Evolutionary conservation across 2,113 vertebrate genomes (phyloP), one percentile per base, ranked within the genome.

Genomic region (Paratilapia polleni): DNA sequence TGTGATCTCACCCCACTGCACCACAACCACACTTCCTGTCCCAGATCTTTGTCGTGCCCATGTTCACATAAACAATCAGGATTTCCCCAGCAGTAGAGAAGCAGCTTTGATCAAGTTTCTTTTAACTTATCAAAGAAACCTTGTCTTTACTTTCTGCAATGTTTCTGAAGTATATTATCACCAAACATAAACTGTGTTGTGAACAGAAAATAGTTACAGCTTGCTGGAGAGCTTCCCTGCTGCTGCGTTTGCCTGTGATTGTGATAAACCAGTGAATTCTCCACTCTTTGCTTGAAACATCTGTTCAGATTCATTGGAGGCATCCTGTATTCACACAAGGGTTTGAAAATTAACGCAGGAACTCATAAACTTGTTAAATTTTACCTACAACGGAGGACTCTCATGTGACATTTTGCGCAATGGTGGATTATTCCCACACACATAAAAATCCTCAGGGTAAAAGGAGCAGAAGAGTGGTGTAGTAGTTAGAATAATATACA

Each of bases 311-410:
- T 41, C n/a, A 34, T 60, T 59, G 49, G 5, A 6, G 22, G 22
- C 73, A 15, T 13, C 14, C 43, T 47, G 12, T 47, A 47, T 15
- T 12, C 43, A 38, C 22, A 61, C 20, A 19, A n/a, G 2, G 22
- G 31, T 56, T 63, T n/a, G 26, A 82, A 76, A 77, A 73, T 80
- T 22, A 77, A 11, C 20, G 31, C 56, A 47, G 13, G n/a, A 31
- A 22, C 34, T 59, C 56, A n/a, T 61, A 20, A 83, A 20, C 49
- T n/a, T 68, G 79, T 84, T 89, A 31, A 82, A 82, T 8, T 80
- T 88, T 84, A 87, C 56, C 49, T 6, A 68, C 4, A 38, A 74
- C 54, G 6, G 6, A 52, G 56, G 49, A 74, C 75, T 74, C 20
- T 2, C 14, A 60, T 6, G 47, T 87, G 73, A 84, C 8, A 34